Evolutionary conservation across 2,113 vertebrate genomes (phyloP).

Genomic region (Pangasianodon hypophthalmus): DNA sequence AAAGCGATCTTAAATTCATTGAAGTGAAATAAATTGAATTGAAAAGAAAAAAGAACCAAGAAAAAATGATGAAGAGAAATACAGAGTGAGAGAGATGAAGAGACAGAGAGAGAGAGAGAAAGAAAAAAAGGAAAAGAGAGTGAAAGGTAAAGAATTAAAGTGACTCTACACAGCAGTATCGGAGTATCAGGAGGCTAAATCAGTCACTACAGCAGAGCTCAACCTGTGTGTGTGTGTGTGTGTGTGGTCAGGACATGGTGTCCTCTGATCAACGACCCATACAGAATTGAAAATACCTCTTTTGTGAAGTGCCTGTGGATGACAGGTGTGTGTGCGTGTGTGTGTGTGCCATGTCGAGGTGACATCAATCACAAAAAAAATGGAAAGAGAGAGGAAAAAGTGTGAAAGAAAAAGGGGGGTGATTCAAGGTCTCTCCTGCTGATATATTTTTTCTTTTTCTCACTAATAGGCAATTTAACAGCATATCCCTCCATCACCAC

Average conservation of each 20-base stretch:
- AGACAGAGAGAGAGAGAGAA: neutral
- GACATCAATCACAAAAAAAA: slow-evolving; percentile 43
- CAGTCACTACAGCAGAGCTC: neutral
- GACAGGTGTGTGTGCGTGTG: slow-evolving; percentile 47
- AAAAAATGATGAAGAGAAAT: neutral
- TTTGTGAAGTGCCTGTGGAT: slow-evolving; percentile 42
- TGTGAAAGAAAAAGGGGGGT: slow-evolving; percentile 30
- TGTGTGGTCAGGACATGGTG: slow-evolving; percentile 28
- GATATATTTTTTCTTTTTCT: slow-evolving; percentile 41
- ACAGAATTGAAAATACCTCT: slow-evolving; percentile 54
- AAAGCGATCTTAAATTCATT: neutral
- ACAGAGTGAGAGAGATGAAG: neutral
- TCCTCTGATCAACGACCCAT: slow-evolving; percentile 56
- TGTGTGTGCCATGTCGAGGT: neutral
- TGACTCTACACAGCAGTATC: neutral
- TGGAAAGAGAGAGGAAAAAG: slow-evolving; percentile 12
- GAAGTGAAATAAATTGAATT: neutral
- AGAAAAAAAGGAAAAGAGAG: neutral
- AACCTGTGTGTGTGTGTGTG: slow-evolving; percentile 2
- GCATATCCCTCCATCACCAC: slow-evolving; percentile 32
- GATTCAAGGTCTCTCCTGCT: slow-evolving; percentile 50
- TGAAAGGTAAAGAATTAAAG: neutral
- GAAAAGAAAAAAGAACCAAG: neutral
- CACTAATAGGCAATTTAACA: slow-evolving; percentile 53
- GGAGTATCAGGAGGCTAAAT: slow-evolving; percentile 27